A percentile compares a stretch with the other conserved stretches of the same genome.
Evolutionary conservation across 2,113 vertebrate genomes (phyloP).

Genomic region (Natator depressus): DNA sequence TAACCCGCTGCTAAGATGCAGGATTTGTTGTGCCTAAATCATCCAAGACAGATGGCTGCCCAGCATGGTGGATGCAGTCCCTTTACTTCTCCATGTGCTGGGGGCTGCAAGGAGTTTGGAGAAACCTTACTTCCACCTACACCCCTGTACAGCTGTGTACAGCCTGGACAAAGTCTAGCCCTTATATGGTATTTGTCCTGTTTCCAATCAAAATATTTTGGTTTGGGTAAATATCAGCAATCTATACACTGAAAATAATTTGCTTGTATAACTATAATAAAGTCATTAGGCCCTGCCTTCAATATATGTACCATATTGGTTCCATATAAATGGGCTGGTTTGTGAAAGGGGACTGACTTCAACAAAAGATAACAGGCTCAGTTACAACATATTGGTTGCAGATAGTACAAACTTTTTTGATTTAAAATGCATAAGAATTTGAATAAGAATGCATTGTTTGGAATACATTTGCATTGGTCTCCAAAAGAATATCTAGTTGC

Average conservation of each 20-base stretch:
- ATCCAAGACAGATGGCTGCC: neutral
- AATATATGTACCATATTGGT: constrained; percentile 49
- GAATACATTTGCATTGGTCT: constrained; percentile 75
- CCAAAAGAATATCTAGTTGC: constrained; percentile 75
- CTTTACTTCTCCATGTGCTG: neutral
- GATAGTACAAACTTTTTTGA: constrained; percentile 83
- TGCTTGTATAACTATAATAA: constrained; percentile 47
- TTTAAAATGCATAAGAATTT: constrained; percentile 79
- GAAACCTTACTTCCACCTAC: neutral
- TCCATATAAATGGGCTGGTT: constrained; percentile 50
- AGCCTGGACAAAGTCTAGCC: neutral
- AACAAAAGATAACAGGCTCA: constrained; percentile 66
- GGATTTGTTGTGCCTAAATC: neutral
- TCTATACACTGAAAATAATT: constrained; percentile 44
- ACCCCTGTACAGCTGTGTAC: neutral
- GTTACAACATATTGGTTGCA: constrained; percentile 79
- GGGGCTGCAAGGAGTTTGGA: neutral
- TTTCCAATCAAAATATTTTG: constrained; percentile 55
- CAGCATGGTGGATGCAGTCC: neutral
- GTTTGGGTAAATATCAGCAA: constrained; percentile 48
- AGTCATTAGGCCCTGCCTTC: constrained; percentile 61
- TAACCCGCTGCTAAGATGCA: neutral
- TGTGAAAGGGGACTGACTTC: constrained; percentile 54
- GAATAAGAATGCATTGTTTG: constrained; percentile 84
- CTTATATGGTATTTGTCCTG: constrained; percentile 22